Evolutionary conservation across 2,113 vertebrate species (phyloP), one percentile per base, ranked within the genome.

Genomic region (Eurystomus gularis): DNA sequence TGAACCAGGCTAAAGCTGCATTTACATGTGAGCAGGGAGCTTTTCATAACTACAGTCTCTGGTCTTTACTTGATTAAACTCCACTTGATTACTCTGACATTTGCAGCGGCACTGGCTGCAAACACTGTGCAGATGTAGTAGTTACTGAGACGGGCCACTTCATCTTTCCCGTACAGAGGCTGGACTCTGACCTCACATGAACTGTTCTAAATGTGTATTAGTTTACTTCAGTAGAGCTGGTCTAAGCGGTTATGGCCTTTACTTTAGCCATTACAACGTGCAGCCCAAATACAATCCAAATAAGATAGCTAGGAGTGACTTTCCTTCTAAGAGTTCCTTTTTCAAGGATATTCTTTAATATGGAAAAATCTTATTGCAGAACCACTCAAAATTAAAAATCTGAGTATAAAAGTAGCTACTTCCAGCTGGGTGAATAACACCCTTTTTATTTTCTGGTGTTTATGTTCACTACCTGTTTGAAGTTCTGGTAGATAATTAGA

Each of bases 71-170:
- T 31, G 24, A 66, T 60, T 20, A 68, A 60, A 58, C 57, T 58
- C 33, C 57, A 60, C n/a, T 57, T 57, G 55, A 3, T 12, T 26
- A 16, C 16, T 12, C 24, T 31, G 40, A 25, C 54, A 7, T 13
- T 7, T 46, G 23, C 6, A 17, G 31, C 2, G 17, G 12, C 19
- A 64, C 31, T 71, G 65, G 14, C 17, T 26, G 71, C 55, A 31
- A 11, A 12, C 8, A 4, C 42, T 5, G 0, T 2, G 9, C 28
- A 10, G 44, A 17, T 18, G 51, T 15, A 33, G 51, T 0, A 1
- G 49, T 6, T 35, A 2, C 14, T 7, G 44, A 13, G 61, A 13
- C 3, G 13, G 29, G 11, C 10, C 24, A 12, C 44, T 52, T 39
- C 37, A 6, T 6, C 33, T 26, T 25, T 11, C 11, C 82, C 11